A percentile compares a stretch with the other conserved stretches of the same genome.
These are phyloP conservation scores for Tipula helvola DNA, from an alignment of 2,888 invertebrate species.

Conservation along the genomic window DNA sequence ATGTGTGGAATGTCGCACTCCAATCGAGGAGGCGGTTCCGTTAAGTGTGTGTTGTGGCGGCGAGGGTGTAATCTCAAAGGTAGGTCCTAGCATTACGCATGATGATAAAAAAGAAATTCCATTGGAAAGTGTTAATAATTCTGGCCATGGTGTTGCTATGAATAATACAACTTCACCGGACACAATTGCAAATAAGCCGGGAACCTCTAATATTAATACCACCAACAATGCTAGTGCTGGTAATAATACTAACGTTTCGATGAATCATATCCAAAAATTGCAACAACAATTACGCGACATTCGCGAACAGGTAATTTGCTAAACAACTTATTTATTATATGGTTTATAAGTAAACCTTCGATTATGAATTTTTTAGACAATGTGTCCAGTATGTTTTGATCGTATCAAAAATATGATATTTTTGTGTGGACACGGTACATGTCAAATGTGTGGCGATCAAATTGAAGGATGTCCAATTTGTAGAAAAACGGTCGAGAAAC, in stretches of 20 bases:
- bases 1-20: slow-evolving; percentile 87
- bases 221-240: slow-evolving; percentile 33
- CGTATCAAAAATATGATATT: slow-evolving; percentile 98
- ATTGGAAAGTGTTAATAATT: slow-evolving; percentile 27
- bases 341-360: not conserved
- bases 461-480: slow-evolving; percentile 97
- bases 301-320: slow-evolving; percentile 71
- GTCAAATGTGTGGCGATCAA: slow-evolving; percentile 97
- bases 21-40: slow-evolving; percentile 57
- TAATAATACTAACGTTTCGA: slow-evolving; percentile 44
- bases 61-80: slow-evolving; percentile 28
- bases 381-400: slow-evolving; percentile 97
- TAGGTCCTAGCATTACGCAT: not conserved
- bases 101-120: slow-evolving; percentile 24
- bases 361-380: slow-evolving; percentile 55
- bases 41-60: slow-evolving; percentile 47
- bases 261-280: slow-evolving; percentile 75
- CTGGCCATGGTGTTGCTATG: slow-evolving; percentile 33
- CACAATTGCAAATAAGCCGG: not conserved
- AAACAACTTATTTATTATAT: not conserved
- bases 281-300: slow-evolving; percentile 95
- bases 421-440: slow-evolving; percentile 94
- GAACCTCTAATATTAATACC: not conserved
- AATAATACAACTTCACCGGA: slow-evolving; percentile 27
- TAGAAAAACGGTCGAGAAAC: slow-evolving; percentile 89